Evolutionary conservation across 2,888 invertebrate species (phyloP).

Genomic region (Cephus sareptanus): DNA sequence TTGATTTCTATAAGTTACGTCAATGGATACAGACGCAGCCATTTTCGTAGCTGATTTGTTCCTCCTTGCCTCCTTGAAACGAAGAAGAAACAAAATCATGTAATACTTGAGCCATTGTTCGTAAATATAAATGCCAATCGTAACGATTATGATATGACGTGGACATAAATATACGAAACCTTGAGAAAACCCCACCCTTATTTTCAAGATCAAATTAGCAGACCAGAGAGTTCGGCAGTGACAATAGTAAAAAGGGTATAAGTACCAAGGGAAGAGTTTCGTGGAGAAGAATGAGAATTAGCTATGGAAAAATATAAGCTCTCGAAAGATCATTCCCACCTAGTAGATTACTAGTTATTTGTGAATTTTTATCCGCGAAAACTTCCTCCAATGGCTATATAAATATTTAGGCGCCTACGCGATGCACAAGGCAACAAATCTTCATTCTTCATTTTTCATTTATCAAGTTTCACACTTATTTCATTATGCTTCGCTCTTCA

Average conservation of each 20-base stretch:
- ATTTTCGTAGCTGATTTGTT: not conserved
- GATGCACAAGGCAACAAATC: not conserved
- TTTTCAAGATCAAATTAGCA: not conserved
- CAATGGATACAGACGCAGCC: not conserved
- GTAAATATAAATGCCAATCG: not conserved
- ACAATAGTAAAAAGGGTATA: not conserved
- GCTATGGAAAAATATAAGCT: not conserved
- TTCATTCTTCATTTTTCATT: not conserved
- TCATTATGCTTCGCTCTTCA: not conserved
- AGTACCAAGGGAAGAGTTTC: not conserved
- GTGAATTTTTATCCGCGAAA: not conserved
- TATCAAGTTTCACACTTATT: not conserved
- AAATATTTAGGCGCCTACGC: not conserved
- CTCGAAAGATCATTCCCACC: not conserved
- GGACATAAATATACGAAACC: not conserved
- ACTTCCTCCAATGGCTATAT: not conserved
- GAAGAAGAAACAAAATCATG: not conserved
- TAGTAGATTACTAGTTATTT: not conserved
- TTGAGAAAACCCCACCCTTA: not conserved
- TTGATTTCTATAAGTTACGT: not conserved
- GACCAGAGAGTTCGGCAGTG: not conserved
- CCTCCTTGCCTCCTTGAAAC: not conserved
- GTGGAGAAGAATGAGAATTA: not conserved
- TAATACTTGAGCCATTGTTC: not conserved
- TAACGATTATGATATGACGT: not conserved